phyloP scores from a whole-genome alignment of 2,113 vertebrate species.

The Ageneiosus marmoratus region DNA sequence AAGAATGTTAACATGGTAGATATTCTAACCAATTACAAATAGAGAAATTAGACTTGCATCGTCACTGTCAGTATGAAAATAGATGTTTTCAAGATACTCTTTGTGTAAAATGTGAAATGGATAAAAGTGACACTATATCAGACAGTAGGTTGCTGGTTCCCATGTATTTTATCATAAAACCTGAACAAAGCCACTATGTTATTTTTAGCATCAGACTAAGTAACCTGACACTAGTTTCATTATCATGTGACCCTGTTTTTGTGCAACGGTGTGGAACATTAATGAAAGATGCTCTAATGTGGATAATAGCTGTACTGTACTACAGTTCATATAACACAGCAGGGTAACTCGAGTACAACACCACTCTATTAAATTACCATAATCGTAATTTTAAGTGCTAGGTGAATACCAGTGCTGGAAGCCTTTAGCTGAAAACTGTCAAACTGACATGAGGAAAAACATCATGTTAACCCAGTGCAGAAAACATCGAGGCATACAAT shows the following conservation, averaged over 20 bases:
- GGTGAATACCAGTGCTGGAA: neutral
- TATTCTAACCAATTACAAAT: neutral
- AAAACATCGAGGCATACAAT: neutral
- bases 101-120: neutral
- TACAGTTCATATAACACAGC: constrained; percentile 14
- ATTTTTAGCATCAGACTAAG: neutral
- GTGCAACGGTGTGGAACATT: neutral
- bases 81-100: neutral
- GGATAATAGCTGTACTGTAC: constrained; percentile 28
- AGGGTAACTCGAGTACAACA: neutral
- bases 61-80: constrained; percentile 8
- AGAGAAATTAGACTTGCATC: neutral
- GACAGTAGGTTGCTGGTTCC: constrained; percentile 49
- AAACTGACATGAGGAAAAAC: neutral
- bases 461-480: neutral
- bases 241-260: neutral
- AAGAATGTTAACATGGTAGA: neutral
- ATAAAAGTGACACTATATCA: constrained; percentile 18
- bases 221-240: neutral
- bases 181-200: constrained; percentile 5
- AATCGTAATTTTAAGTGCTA: neutral
- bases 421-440: constrained; percentile 1
- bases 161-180: constrained; percentile 40
- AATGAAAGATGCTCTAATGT: neutral
- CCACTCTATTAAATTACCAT: neutral